Percentiles rank a stretch among this genome's conserved stretches.
Evolutionary conservation across 2,797 vertebrate genomes (phyloP).

Genomic region (Rhinoraja longicauda): DNA sequence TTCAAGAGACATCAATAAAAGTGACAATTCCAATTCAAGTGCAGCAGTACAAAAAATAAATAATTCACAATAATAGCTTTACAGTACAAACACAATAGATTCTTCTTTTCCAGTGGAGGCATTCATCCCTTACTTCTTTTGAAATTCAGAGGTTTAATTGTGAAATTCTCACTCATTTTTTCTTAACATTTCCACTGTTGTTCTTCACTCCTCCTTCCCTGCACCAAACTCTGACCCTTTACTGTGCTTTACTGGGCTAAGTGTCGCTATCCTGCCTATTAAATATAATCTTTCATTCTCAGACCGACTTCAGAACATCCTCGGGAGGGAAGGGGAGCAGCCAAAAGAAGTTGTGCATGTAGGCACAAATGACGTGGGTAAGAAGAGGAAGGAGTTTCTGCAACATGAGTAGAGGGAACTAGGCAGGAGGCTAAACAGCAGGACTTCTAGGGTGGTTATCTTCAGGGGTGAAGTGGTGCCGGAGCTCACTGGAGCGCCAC

Average conservation of each 20-base stretch:
- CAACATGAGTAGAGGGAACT: too few relatives aligned
- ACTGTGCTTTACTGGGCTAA: neutral
- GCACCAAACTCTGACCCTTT: neutral
- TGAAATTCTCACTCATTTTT: neutral
- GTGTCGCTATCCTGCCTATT: too few relatives aligned
- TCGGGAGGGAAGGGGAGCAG: too few relatives aligned
- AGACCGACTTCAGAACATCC: too few relatives aligned
- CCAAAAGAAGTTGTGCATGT: too few relatives aligned
- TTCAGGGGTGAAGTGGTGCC: too few relatives aligned
- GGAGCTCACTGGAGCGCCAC: too few relatives aligned
- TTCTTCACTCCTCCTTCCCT: neutral
- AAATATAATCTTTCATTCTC: too few relatives aligned
- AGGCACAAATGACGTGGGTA: too few relatives aligned
- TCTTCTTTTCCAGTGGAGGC: neutral
- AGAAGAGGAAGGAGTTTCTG: too few relatives aligned
- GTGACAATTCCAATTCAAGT: neutral
- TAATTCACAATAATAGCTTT: constrained; percentile 2
- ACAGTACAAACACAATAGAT: neutral
- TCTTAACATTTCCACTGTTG: neutral
- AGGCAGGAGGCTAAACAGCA: too few relatives aligned
- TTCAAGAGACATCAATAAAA: neutral
- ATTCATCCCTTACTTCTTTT: neutral
- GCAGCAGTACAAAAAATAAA: neutral
- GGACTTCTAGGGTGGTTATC: too few relatives aligned
- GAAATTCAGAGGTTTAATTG: neutral